Evolutionary conservation across 2,888 invertebrate genomes (phyloP).

Genomic region (Apotomis capreana): DNA sequence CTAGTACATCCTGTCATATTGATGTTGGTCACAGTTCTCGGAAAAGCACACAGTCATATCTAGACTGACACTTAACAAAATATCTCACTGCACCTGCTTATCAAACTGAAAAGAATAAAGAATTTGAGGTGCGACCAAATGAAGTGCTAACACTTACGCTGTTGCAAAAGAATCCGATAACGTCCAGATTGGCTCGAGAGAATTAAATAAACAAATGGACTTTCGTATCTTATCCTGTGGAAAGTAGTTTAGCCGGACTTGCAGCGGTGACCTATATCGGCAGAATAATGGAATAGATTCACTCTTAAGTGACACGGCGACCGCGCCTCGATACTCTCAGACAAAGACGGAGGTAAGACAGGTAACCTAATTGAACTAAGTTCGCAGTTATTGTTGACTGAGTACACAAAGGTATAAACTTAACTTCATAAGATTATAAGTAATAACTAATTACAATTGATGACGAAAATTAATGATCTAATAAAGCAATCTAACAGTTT

Average conservation of each 20-base stretch:
- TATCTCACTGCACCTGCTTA: background rate
- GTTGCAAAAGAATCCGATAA: background rate
- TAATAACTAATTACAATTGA: too few relatives aligned
- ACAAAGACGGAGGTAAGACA: conserved; percentile 6
- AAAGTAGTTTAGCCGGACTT: conserved; percentile 41
- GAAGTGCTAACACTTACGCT: too few relatives aligned
- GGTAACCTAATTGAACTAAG: too few relatives aligned
- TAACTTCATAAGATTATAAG: too few relatives aligned
- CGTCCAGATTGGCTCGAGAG: background rate
- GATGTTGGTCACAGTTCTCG: too few relatives aligned
- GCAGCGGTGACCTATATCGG: conserved; percentile 48
- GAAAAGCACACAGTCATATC: background rate
- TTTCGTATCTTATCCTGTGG: conserved; percentile 20
- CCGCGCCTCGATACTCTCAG: conserved; percentile 10
- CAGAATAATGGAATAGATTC: conserved; percentile 46
- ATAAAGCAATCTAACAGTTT: too few relatives aligned
- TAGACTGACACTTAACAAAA: background rate
- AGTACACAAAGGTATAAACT: too few relatives aligned
- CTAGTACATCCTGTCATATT: too few relatives aligned
- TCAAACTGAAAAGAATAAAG: background rate
- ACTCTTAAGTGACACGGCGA: conserved; percentile 29
- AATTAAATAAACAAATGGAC: background rate
- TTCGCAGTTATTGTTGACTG: too few relatives aligned
- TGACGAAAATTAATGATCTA: too few relatives aligned
- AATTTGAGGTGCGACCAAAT: background rate